Evolutionary conservation across 2,888 invertebrate genomes (phyloP).

Genomic region (Vesta saturnalis): DNA sequence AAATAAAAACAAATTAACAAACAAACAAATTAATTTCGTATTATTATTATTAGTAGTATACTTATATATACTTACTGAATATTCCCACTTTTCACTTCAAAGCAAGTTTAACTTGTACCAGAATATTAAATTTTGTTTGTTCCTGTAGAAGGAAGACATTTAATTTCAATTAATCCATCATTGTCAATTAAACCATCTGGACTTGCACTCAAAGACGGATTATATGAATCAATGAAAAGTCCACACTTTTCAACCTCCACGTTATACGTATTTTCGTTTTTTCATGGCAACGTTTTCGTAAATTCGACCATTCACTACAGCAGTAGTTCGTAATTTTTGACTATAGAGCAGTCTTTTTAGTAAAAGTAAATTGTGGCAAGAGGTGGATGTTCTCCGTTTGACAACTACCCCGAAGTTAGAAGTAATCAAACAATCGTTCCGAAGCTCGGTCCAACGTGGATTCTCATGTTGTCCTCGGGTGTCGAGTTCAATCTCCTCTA

Average conservation of each 20-base stretch:
- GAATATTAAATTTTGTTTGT: not conserved
- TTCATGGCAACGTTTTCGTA: constrained; percentile 1
- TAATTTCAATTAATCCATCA: not conserved
- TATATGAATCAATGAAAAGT: no score
- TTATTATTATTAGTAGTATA: not conserved
- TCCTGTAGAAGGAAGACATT: not conserved
- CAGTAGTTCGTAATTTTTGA: constrained; percentile 1
- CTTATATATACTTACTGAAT: not conserved
- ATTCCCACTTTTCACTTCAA: not conserved
- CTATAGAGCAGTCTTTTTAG: not conserved
- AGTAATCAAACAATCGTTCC: constrained; percentile 2
- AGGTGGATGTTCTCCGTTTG: constrained; percentile 2
- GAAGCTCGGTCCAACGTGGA: constrained; percentile 3
- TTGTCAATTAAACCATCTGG: not conserved
- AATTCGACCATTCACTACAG: constrained; percentile 2
- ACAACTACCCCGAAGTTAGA: not conserved
- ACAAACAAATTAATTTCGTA: not conserved
- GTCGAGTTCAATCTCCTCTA: not conserved
- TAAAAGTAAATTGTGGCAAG: not conserved
- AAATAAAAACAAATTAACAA: no score
- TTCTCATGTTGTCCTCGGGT: constrained; percentile 7
- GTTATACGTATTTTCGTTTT: not conserved
- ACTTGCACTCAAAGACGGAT: not conserved
- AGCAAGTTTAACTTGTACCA: constrained; percentile 3
- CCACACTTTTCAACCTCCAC: not conserved